Conservation (phyloP, 2,888 invertebrate genomes). For the Synanthedon tipuliformis region DNA sequence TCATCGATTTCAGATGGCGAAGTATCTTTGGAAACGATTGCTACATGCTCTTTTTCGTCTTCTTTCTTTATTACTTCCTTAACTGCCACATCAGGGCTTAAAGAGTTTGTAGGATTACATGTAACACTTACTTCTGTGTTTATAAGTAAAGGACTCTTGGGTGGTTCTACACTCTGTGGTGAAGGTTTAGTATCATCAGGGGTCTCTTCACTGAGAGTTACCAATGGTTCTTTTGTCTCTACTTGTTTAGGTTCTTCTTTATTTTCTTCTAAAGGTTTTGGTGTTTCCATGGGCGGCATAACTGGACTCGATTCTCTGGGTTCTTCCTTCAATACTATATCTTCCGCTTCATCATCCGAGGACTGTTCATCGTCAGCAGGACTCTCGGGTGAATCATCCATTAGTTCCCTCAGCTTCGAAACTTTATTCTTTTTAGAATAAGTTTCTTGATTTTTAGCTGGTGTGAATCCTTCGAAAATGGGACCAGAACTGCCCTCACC, state of each 20-base stretch:
- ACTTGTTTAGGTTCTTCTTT: slow-evolving; percentile 29
- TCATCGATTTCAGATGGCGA: slow-evolving; percentile 4
- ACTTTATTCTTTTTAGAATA: slow-evolving; percentile 66
- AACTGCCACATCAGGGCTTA: background rate
- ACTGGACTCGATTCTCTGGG: slow-evolving; percentile 26
- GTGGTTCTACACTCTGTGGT: slow-evolving; percentile 28
- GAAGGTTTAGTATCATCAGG: slow-evolving; percentile 7
- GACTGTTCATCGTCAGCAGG: slow-evolving; percentile 66
- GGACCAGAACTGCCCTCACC: slow-evolving; percentile 64
- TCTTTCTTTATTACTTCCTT: background rate
- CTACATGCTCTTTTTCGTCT: slow-evolving; percentile 12
- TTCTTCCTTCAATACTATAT: slow-evolving; percentile 31
- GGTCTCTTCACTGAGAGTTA: slow-evolving; percentile 18
- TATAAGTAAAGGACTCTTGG: slow-evolving; percentile 12
- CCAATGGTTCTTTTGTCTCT: slow-evolving; percentile 19
- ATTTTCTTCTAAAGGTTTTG: background rate
- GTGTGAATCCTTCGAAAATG: slow-evolving; percentile 68
- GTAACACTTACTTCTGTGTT: background rate
- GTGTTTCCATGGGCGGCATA: background rate
- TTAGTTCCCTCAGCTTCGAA: slow-evolving; percentile 52
- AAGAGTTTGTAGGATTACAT: background rate
- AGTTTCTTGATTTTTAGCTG: slow-evolving; percentile 68
- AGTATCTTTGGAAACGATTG: slow-evolving; percentile 18
- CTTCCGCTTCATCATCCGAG: slow-evolving; percentile 51
- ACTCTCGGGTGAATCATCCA: slow-evolving; percentile 62